Base-by-base conservation (phyloP, 2,113 vertebrate species). In the Scomber scombrus region DNA sequence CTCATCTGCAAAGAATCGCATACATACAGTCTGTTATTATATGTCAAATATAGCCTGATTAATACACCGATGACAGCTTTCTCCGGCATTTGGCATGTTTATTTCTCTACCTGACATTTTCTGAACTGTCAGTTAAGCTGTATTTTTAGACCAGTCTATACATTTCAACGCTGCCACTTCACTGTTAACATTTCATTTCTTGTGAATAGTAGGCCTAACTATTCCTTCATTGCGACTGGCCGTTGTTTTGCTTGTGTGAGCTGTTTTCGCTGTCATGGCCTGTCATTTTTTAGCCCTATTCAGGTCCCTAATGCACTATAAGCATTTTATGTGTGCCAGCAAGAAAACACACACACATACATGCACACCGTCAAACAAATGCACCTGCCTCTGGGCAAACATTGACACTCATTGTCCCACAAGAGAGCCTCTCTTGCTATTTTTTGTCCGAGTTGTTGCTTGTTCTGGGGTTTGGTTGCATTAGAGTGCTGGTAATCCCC, bases 371-470 rank as follows among this genome's bases (percentile, higher is more conserved):
- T 75, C 11, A 69, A 85, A 82, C 76, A 66, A 60, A 82, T 90
- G 94, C 96, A 96, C 94, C 93, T 95, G 95, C 89, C 94, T 91
- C 58, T 84, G 66, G 88, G 91, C 94, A 94, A 95, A 95, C 94
- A 96, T 79, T 93, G 92, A 96, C 94, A 93, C 91, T 75, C 85
- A 85, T 87, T 73, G 75, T 79, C 84, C 60, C 82, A 91, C 92
- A 94, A 88, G 88, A 64, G 21, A 88, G 55, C 75, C 75, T 84
- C 75, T 85, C 84, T 89, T 69, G 56, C 72, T 76, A 90, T 85
- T 93, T 93, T 90, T 66, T 80, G 15, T 78, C 31, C 71, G 88
- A 66, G 87, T 85, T 50, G 78, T 69, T 87, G 80, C 85, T 93
- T 67, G 93, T 89, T 78, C 91, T 64, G 61, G 87, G 90, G 92